Conservation (phyloP, 1,140 invertebrate species). For the Zaprionus davidi region DNA sequence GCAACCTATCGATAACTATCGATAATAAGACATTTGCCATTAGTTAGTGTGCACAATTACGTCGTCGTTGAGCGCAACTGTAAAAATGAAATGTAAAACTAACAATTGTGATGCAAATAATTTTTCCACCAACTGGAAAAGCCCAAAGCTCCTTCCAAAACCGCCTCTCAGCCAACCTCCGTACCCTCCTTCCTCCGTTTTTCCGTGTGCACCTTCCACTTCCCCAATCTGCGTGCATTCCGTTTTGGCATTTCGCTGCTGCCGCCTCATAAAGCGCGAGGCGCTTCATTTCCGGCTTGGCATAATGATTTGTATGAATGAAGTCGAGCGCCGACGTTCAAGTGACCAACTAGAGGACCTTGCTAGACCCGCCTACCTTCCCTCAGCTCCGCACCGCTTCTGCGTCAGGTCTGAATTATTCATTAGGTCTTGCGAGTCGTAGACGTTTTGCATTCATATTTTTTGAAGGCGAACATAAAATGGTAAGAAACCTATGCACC, state of each 20-base stretch:
- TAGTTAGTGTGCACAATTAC: constrained; percentile 6
- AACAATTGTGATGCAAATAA: constrained; percentile 58
- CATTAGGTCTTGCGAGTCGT: constrained; percentile 52
- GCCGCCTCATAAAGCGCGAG: constrained; percentile 50
- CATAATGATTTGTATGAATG: constrained; percentile 79
- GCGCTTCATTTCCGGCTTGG: constrained; percentile 74
- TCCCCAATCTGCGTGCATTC: constrained; percentile 16
- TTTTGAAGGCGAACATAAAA: constrained; percentile 5
- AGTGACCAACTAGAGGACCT: constrained; percentile 42
- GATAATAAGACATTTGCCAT: not conserved
- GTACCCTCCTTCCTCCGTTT: not conserved
- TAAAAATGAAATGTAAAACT: constrained; percentile 15
- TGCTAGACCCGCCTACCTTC: too few species aligned
- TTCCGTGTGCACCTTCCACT: not conserved
- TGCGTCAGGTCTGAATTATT: constrained; percentile 65
- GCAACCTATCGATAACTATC: not conserved
- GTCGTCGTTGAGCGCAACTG: constrained; percentile 1
- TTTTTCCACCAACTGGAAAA: constrained; percentile 15
- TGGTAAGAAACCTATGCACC: constrained; percentile 2
- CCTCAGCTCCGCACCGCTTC: too few species aligned
- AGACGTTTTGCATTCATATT: constrained; percentile 56
- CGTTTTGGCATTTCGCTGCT: constrained; percentile 36
- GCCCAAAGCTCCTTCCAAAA: not conserved
- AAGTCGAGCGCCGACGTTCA: constrained; percentile 54
- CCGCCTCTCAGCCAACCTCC: not conserved